Conservation (phyloP, 2,888 invertebrate genomes). For the Onthophagus sagittarius region DNA sequence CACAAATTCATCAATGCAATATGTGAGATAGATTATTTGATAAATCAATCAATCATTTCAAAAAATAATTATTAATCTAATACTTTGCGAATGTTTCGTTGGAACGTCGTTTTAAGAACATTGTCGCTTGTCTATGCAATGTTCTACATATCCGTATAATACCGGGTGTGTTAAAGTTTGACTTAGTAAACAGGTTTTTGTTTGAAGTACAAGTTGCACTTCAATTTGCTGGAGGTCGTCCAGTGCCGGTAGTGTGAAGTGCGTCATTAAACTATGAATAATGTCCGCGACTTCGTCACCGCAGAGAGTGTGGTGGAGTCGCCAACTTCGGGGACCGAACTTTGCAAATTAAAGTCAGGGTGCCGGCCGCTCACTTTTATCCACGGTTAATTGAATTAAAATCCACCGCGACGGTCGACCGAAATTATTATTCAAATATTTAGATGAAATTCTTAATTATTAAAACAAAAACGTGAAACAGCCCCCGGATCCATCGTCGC, state of each 20-base stretch:
- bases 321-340: conserved; percentile 2
- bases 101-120: too few relatives aligned
- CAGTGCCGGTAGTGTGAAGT: neutral
- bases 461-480: conserved; percentile 22
- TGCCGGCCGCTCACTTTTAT: conserved; percentile 13
- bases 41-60: too few relatives aligned
- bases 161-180: too few relatives aligned
- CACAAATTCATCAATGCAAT: too few relatives aligned
- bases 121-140: too few relatives aligned
- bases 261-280: conserved; percentile 12
- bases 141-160: too few relatives aligned
- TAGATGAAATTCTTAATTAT: conserved; percentile 33
- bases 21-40: too few relatives aligned
- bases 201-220: neutral
- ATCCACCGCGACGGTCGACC: conserved; percentile 18
- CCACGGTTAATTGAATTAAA: conserved; percentile 30
- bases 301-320: neutral
- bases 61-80: too few relatives aligned
- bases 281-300: neutral
- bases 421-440: conserved; percentile 32
- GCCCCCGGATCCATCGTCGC: neutral
- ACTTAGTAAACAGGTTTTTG: neutral
- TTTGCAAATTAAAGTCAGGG: conserved; percentile 21
- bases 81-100: too few relatives aligned
- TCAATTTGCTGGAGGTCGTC: conserved; percentile 2